Evolutionary conservation across 2,113 vertebrate genomes (phyloP).

Genomic region (Trichomycterus rosablanca): DNA sequence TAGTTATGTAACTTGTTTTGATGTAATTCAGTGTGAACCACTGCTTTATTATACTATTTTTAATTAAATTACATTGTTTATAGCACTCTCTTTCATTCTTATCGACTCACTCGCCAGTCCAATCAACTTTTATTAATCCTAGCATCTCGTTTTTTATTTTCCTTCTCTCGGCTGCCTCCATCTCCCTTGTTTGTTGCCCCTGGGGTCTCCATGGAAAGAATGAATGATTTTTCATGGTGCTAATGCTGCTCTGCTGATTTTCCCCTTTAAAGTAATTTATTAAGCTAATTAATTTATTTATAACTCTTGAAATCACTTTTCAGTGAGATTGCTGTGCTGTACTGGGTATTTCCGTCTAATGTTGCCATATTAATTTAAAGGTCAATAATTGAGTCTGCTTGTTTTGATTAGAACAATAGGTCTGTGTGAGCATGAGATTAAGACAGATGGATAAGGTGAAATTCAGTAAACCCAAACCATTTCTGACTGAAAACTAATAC

Average conservation of each 20-base stretch:
- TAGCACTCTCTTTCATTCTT: neutral
- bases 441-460: neutral
- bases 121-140: conserved; percentile 23
- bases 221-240: neutral
- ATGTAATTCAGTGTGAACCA: conserved; percentile 4
- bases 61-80: conserved; percentile 1
- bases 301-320: conserved; percentile 4
- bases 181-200: too few relatives aligned
- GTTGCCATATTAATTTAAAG: conserved; percentile 11
- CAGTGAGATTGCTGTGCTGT: neutral
- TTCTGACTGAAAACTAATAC: too few relatives aligned
- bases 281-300: conserved; percentile 3
- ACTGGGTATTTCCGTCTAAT: conserved; percentile 7
- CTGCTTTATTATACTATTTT: conserved; percentile 8
- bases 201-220: neutral
- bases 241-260: neutral
- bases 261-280: conserved; percentile 6
- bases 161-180: neutral
- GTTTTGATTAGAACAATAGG: conserved; percentile 12
- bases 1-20: too few relatives aligned
- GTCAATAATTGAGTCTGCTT: neutral
- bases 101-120: conserved; percentile 1
- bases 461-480: neutral
- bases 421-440: neutral
- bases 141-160: neutral